phyloP scores from a whole-genome alignment of 2,888 invertebrate genomes.

The Platycheirus albimanus region DNA sequence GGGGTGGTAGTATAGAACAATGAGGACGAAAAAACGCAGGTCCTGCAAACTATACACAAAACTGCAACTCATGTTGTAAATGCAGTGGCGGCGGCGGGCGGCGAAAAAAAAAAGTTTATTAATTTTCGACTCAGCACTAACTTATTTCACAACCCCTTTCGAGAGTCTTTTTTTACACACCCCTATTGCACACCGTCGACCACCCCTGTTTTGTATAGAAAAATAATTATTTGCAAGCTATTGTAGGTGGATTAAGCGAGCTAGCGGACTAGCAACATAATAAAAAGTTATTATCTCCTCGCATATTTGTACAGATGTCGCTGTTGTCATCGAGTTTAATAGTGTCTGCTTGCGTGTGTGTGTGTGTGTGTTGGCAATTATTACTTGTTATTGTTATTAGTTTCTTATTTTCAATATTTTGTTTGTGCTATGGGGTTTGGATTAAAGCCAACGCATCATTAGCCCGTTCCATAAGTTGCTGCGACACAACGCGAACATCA shows the following conservation, averaged over 20 bases:
- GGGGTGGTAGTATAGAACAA: not conserved
- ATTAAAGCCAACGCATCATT: slow-evolving; percentile 65
- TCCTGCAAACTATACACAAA: slow-evolving; percentile 43
- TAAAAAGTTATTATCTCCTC: slow-evolving; percentile 73
- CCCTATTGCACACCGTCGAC: not conserved
- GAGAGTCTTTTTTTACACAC: too few relatives aligned
- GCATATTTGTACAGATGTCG: slow-evolving; percentile 73
- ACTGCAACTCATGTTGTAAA: slow-evolving; percentile 39
- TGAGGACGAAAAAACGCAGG: slow-evolving; percentile 21
- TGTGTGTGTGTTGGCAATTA: slow-evolving; percentile 16
- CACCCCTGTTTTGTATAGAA: slow-evolving; percentile 16
- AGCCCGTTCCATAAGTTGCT: slow-evolving; percentile 27
- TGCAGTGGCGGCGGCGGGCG: not conserved
- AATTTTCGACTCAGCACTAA: slow-evolving; percentile 68
- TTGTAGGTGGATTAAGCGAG: slow-evolving; percentile 70
- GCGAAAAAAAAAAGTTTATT: slow-evolving; percentile 66
- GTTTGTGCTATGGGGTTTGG: slow-evolving; percentile 37
- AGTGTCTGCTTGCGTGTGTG: not conserved
- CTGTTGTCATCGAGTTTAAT: not conserved
- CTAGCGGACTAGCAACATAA: slow-evolving; percentile 68
- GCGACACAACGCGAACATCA: too few relatives aligned
- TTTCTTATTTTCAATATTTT: slow-evolving; percentile 23
- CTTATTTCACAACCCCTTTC: slow-evolving; percentile 44
- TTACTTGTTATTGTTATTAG: slow-evolving; percentile 49
- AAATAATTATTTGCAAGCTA: slow-evolving; percentile 68